Evolutionary conservation across 2,797 vertebrate genomes (phyloP), one percentile per base, ranked within the genome.

Genomic region (Clarias pachynema): DNA sequence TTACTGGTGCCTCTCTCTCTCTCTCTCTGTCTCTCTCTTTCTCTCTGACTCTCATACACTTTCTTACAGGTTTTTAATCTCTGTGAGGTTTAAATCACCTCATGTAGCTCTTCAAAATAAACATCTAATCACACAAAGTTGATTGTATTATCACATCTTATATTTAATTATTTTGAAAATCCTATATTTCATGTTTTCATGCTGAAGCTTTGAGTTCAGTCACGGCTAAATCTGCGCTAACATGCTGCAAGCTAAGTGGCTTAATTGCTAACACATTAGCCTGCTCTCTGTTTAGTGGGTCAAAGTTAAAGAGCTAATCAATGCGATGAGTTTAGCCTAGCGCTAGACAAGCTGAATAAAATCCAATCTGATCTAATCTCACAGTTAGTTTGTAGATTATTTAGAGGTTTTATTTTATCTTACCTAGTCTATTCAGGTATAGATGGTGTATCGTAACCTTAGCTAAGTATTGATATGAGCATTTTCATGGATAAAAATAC

Each of bases 241-340:
- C 62, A 31, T 79, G 57, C 57, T 79, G 77, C 8, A 4, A 22
- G 73, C 26, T 77, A 24, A 79, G 77, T 62, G 77, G 6, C n/a
- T 62, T 79, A 94, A 93, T 91, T 93, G 93, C 90, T 63, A 90
- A 91, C 94, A 92, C 94, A 95, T 96, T 95, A 95, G 92, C 91
- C 87, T 91, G 83, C 72, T 74, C 62, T 74, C 91, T 95, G 94
- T 93, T 95, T 93, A 95, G 88, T 95, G 93, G 94, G 91, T 92
- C 94, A 92, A 91, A 90, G 87, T 89, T 95, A 95, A 95, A 95
- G 90, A 92, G 89, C 81, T 92, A 94, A 95, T 96, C 95, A 94
- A 95, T 96, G 69, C 53, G 44, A 82, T 86, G 86, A 91, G 92
- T 91, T 94, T 29, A 75, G 49, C 49, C 16, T 18, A 74, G 72